phyloP scores from a whole-genome alignment of 1,140 invertebrate species.

The Metopolophium dirhodum region DNA sequence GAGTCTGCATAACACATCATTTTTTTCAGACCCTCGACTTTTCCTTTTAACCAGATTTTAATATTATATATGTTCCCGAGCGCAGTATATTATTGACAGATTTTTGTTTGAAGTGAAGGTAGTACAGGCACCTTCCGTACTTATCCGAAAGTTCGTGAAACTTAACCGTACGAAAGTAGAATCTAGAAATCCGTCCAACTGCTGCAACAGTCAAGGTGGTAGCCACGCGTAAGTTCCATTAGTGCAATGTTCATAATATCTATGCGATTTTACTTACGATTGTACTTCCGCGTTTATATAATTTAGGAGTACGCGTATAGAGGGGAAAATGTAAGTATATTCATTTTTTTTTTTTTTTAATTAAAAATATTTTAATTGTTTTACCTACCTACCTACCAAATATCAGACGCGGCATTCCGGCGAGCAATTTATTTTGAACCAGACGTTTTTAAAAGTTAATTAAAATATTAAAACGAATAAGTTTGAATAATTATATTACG shows the following conservation, averaged over 20 bases:
- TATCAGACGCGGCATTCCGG: background rate
- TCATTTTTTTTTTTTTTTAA: background rate
- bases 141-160: background rate
- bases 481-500: slow-evolving; percentile 21
- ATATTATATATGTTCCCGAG: background rate
- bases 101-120: background rate
- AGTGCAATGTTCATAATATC: background rate
- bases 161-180: background rate
- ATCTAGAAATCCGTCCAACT: background rate
- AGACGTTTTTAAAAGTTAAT: slow-evolving; percentile 30
- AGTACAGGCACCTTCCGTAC: too few species aligned
- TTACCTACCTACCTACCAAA: background rate
- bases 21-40: background rate
- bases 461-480: slow-evolving; percentile 15
- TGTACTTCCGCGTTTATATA: background rate
- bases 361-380: slow-evolving; percentile 18
- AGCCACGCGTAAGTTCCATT: background rate
- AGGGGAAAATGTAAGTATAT: background rate
- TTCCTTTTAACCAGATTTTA: background rate
- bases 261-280: background rate
- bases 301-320: background rate
- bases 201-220: background rate
- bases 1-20: background rate
- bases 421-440: background rate
- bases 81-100: background rate